phyloP scores from a whole-genome alignment of 2,797 vertebrate species.

The Dromococcyx pavoninus region DNA sequence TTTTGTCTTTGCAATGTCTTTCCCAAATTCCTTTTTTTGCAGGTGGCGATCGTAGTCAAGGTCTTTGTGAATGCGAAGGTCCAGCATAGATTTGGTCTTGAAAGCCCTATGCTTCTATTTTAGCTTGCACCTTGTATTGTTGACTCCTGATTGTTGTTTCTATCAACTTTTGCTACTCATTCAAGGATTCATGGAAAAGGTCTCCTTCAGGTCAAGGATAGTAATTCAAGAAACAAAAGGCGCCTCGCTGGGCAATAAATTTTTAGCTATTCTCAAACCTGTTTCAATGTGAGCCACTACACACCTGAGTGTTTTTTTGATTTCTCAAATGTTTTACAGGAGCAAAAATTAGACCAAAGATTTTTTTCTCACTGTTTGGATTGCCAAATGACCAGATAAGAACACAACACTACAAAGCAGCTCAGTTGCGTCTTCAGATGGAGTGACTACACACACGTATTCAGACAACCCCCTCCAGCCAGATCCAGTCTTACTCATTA shows the following conservation, averaged over 20 bases:
- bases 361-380: neutral
- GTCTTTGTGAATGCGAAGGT: neutral
- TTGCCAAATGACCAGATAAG: neutral
- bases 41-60: constrained; percentile 22
- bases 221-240: neutral
- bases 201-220: neutral
- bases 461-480: neutral
- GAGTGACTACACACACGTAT: neutral
- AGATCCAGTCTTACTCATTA: neutral
- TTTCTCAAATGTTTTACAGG: neutral
- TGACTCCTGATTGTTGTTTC: constrained; percentile 3
- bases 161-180: neutral
- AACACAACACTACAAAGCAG: neutral
- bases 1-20: constrained; percentile 38
- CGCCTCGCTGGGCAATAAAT: neutral
- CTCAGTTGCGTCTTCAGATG: neutral
- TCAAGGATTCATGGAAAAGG: neutral
- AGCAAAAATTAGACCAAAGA: neutral
- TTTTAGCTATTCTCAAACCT: neutral
- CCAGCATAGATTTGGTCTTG: neutral
- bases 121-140: neutral
- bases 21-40: constrained; percentile 45
- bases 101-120: neutral
- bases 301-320: neutral
- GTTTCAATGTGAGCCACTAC: neutral